Evolutionary conservation across 2,888 invertebrate genomes (phyloP).

Genomic region (Hydropsyche betteni): DNA sequence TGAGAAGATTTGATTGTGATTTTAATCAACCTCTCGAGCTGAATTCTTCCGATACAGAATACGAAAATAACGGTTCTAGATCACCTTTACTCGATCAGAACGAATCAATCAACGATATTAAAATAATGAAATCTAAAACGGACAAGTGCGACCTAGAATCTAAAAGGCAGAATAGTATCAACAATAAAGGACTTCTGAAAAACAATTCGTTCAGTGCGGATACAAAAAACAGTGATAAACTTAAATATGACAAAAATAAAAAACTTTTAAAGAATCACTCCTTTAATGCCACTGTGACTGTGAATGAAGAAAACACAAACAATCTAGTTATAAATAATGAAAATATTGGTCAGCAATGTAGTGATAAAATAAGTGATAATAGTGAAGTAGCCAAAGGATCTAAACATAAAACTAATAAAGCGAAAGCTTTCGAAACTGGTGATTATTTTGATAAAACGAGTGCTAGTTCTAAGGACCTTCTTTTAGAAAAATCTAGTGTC

Average conservation of each 20-base stretch:
- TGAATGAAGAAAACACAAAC: constrained; percentile 43
- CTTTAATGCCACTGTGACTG: constrained; percentile 52
- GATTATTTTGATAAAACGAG: constrained; percentile 72
- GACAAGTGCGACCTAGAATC: constrained; percentile 59
- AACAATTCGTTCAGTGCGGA: constrained; percentile 56
- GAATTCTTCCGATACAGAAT: constrained; percentile 72
- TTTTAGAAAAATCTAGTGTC: constrained; percentile 68
- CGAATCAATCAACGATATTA: constrained; percentile 58
- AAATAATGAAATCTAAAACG: constrained; percentile 57
- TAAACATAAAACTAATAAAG: constrained; percentile 54
- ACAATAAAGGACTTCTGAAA: constrained; percentile 57
- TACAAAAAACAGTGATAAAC: constrained; percentile 58
- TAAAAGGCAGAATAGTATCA: constrained; percentile 59
- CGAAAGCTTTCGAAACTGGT: constrained; percentile 54
- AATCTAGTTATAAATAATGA: constrained; percentile 46
- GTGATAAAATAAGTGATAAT: constrained; percentile 52
- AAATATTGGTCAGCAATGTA: constrained; percentile 41
- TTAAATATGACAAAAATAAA: constrained; percentile 63
- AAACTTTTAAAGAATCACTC: constrained; percentile 59
- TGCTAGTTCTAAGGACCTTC: constrained; percentile 76
- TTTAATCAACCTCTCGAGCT: constrained; percentile 62
- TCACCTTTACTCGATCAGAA: constrained; percentile 73
- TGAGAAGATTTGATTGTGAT: constrained; percentile 65
- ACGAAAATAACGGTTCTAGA: constrained; percentile 74
- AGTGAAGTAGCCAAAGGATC: constrained; percentile 53